phyloP scores from a whole-genome alignment of 2,888 invertebrate genomes.

The Polydrusus cervinus region DNA sequence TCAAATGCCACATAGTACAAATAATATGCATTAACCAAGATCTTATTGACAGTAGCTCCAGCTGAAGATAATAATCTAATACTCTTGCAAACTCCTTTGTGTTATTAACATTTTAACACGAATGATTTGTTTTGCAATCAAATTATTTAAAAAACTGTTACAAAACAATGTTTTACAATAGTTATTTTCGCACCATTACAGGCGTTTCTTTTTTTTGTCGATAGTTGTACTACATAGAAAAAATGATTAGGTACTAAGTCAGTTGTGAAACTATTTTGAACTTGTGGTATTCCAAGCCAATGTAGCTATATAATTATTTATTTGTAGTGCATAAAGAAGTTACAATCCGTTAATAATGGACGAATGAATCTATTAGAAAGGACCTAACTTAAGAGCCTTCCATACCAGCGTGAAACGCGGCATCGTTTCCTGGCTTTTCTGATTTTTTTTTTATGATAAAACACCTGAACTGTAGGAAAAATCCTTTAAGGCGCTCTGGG shows the following conservation, averaged over 20 bases:
- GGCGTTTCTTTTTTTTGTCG: slow-evolving; percentile 20
- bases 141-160: slow-evolving; percentile 16
- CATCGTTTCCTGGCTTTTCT: too few relatives aligned
- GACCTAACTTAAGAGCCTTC: too few relatives aligned
- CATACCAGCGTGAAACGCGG: too few relatives aligned
- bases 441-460: too few relatives aligned
- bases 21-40: neutral
- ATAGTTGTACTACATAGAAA: slow-evolving; percentile 3
- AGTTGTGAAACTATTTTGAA: neutral
- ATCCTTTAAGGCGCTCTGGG: too few relatives aligned
- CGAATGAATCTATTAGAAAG: too few relatives aligned
- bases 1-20: neutral
- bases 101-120: slow-evolving; percentile 28
- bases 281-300: too few relatives aligned
- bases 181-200: slow-evolving; percentile 17
- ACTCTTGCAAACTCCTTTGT: slow-evolving; percentile 28
- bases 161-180: slow-evolving; percentile 31
- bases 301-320: too few relatives aligned
- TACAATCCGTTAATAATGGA: too few relatives aligned
- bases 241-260: neutral
- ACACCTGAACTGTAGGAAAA: too few relatives aligned
- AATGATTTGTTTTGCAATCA: slow-evolving; percentile 27
- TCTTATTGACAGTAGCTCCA: slow-evolving; percentile 13
- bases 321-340: too few relatives aligned
- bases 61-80: slow-evolving; percentile 8